A percentile compares a stretch with the other conserved stretches of the same genome.
phyloP scores from a whole-genome alignment of 2,113 vertebrate genomes.

The Caloenas nicobarica region DNA sequence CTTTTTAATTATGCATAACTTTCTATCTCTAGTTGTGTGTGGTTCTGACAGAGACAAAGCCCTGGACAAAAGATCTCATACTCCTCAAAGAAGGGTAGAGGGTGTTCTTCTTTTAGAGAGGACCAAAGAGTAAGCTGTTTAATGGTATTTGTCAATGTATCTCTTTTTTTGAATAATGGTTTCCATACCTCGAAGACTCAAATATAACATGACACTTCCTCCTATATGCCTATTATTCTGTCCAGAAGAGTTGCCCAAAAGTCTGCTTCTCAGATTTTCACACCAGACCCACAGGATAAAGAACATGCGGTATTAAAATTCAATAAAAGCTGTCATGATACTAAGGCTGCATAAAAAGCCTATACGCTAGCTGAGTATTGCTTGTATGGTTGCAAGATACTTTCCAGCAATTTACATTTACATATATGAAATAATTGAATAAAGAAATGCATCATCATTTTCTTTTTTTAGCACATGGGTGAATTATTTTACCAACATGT shows the following conservation, averaged over 20 bases:
- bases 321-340: not conserved
- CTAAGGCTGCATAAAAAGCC: not conserved
- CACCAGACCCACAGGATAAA: not conserved
- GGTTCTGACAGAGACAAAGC: not conserved
- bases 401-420: not conserved
- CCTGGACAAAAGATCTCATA: not conserved
- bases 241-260: not conserved
- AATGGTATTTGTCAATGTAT: not conserved
- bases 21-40: not conserved
- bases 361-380: not conserved
- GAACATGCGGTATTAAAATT: not conserved
- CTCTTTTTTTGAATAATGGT: not conserved
- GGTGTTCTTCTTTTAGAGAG: not conserved
- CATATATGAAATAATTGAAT: not conserved
- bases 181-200: not conserved
- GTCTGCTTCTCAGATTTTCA: not conserved
- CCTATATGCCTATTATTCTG: constrained; percentile 7
- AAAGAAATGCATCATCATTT: constrained; percentile 32
- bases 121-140: not conserved
- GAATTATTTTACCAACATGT: constrained; percentile 63
- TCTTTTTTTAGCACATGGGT: constrained; percentile 27
- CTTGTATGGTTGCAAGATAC: not conserved
- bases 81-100: not conserved
- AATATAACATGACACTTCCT: constrained; percentile 25
- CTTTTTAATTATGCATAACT: not conserved